Conservation (phyloP, 1,140 invertebrate genomes). For the Procambarus clarkii region DNA sequence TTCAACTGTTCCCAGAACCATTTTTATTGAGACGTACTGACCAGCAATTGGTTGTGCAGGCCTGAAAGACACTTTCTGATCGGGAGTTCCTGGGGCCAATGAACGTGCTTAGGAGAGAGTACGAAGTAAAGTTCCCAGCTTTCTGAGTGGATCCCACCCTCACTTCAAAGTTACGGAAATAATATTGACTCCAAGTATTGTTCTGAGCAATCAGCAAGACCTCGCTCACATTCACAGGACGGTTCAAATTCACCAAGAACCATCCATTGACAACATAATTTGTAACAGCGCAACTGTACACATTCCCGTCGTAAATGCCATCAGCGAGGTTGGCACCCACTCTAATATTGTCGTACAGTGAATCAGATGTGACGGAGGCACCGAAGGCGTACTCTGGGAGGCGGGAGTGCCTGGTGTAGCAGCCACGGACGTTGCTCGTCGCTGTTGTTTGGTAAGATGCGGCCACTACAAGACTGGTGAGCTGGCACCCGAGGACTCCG, state of each 20-base stretch:
- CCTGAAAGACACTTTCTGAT: not conserved
- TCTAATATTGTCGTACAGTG: no score
- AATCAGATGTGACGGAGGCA: no score
- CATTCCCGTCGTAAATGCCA: not conserved
- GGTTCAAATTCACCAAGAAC: not conserved
- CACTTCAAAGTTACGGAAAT: not conserved
- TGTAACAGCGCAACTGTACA: not conserved
- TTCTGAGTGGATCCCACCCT: not conserved
- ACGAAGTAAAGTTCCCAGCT: not conserved
- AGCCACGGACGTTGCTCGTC: not conserved
- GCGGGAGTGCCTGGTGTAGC: not conserved
- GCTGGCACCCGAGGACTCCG: no score
- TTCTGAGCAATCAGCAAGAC: not conserved
- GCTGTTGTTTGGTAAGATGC: not conserved
- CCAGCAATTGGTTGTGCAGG: not conserved
- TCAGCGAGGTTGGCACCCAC: not conserved
- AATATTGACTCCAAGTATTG: not conserved
- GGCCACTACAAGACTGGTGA: not conserved
- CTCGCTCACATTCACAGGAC: not conserved
- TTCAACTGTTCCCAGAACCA: no score
- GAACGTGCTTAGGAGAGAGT: not conserved
- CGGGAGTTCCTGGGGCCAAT: not conserved
- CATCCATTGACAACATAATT: not conserved
- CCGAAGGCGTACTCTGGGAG: not conserved
- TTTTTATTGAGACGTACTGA: constrained; percentile 14